phyloP scores from a whole-genome alignment of 2,113 vertebrate species.

The Gorsachius goisagi region DNA sequence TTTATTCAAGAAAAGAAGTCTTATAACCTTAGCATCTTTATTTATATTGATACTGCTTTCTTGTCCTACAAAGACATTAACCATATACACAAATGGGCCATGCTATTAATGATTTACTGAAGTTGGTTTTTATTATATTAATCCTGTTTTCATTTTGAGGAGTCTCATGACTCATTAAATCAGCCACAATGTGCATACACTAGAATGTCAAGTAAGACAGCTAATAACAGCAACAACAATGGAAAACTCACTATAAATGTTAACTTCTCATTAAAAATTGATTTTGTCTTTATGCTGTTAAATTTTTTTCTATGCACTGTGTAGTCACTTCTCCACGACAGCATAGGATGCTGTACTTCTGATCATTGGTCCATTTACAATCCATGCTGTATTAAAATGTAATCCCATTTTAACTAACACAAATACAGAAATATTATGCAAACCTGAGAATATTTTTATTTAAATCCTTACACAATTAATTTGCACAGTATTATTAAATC shows the following conservation, averaged over 20 bases:
- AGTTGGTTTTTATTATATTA: constrained; percentile 22
- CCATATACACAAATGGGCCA: constrained; percentile 31
- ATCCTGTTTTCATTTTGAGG: constrained; percentile 29
- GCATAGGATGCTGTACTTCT: neutral
- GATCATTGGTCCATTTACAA: neutral
- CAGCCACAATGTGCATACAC: neutral
- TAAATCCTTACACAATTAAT: neutral
- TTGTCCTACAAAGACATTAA: neutral
- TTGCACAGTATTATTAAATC: neutral
- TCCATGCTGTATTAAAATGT: neutral
- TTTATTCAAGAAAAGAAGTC: neutral
- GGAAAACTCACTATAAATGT: neutral
- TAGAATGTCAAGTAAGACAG: constrained; percentile 15
- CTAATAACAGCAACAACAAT: neutral
- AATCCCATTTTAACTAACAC: neutral
- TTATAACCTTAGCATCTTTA: neutral
- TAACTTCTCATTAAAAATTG: constrained; percentile 27
- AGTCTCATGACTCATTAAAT: constrained; percentile 59
- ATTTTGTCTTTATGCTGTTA: neutral
- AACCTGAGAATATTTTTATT: neutral
- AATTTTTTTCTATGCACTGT: neutral
- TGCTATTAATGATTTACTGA: constrained; percentile 21
- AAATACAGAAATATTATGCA: neutral
- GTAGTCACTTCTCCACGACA: neutral
- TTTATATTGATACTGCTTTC: neutral